Evolutionary conservation across 2,888 invertebrate species (phyloP).

Genomic region (Dorcus parallelipipedus): DNA sequence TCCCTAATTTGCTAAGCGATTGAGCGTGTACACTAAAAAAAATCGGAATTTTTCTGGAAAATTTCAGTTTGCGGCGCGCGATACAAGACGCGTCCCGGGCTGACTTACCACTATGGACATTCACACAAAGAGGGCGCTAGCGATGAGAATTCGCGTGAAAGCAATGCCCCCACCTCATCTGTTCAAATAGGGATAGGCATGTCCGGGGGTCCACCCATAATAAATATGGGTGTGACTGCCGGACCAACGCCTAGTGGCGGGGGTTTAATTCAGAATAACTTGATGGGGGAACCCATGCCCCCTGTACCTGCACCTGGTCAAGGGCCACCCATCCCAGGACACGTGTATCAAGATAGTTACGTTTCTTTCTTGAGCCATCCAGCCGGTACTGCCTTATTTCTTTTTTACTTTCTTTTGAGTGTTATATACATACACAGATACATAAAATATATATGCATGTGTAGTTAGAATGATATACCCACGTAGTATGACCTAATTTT

Average conservation of each 20-base stretch:
- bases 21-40: slow-evolving; percentile 34
- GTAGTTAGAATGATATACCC: slow-evolving; percentile 29
- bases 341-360: slow-evolving; percentile 65
- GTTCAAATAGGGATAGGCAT: slow-evolving; percentile 31
- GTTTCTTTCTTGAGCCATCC: slow-evolving; percentile 65
- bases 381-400: slow-evolving; percentile 49
- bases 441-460: slow-evolving; percentile 37
- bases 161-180: slow-evolving; percentile 43
- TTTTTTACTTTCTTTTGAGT: slow-evolving; percentile 36
- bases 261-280: slow-evolving; percentile 16
- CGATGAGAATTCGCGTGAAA: slow-evolving; percentile 51
- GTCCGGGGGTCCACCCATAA: slow-evolving; percentile 22
- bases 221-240: slow-evolving; percentile 18
- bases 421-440: slow-evolving; percentile 13
- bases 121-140: slow-evolving; percentile 69
- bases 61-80: slow-evolving; percentile 88
- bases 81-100: slow-evolving; percentile 94
- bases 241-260: slow-evolving; percentile 18
- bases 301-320: slow-evolving; percentile 37
- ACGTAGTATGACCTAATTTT: background rate
- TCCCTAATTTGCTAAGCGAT: slow-evolving; percentile 40
- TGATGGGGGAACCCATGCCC: slow-evolving; percentile 36
- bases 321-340: slow-evolving; percentile 40
- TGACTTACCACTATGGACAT: slow-evolving; percentile 94
- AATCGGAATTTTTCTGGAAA: slow-evolving; percentile 29